These are phyloP conservation scores for Gandaritis pyraliata DNA, from an alignment of 2,888 invertebrate genomes.

Conservation along the genomic window DNA sequence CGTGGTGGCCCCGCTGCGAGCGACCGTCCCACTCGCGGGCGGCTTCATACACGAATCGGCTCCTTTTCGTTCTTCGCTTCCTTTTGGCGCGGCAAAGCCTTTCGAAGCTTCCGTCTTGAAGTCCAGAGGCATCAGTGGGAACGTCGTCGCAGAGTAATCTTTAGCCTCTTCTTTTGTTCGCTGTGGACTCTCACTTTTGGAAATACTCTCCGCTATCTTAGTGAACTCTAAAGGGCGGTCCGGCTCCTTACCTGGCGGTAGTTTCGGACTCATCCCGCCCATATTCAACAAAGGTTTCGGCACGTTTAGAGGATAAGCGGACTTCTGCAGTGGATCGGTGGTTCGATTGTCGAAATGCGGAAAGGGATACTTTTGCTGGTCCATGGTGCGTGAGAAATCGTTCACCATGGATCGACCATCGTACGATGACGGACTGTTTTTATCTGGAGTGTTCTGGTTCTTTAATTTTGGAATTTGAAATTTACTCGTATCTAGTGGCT, in stretches of 20 bases:
- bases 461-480: constrained; percentile 94
- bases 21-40: constrained; percentile 72
- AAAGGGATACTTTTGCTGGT: constrained; percentile 76
- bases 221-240: constrained; percentile 71
- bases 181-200: constrained; percentile 69
- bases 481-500: constrained; percentile 90
- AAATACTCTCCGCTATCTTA: constrained; percentile 71
- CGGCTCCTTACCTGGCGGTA: constrained; percentile 60
- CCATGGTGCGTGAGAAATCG: constrained; percentile 73
- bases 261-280: constrained; percentile 76
- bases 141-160: constrained; percentile 63
- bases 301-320: constrained; percentile 75
- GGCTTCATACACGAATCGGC: constrained; percentile 79
- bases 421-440: constrained; percentile 71
- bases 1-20: constrained; percentile 75
- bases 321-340: constrained; percentile 71
- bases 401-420: constrained; percentile 76
- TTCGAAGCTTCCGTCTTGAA: constrained; percentile 79
- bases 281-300: constrained; percentile 77
- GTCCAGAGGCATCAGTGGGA: constrained; percentile 74
- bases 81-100: constrained; percentile 76
- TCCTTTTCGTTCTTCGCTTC: constrained; percentile 75
- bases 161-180: constrained; percentile 73
- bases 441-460: constrained; percentile 78
- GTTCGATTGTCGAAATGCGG: constrained; percentile 73